Evolutionary conservation across 2,113 vertebrate species (phyloP).

Genomic region (Ancistrus triradiatus): DNA sequence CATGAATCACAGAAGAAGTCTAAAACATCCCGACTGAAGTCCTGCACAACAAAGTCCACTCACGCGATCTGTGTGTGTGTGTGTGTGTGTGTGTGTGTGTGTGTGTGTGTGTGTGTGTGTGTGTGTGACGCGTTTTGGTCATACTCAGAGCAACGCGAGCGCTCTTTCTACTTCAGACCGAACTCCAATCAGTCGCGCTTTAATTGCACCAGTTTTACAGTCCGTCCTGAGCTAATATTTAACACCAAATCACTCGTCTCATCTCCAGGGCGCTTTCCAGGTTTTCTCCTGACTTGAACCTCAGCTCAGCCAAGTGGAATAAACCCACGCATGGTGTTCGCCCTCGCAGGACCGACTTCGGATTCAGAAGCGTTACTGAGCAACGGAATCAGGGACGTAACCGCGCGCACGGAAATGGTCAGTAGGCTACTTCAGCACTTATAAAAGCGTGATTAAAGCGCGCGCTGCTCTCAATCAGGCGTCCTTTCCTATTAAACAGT

Average conservation of each 20-base stretch:
- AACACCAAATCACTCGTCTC: slow-evolving; percentile 41
- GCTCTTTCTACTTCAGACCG: no score
- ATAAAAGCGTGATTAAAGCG: neutral
- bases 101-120: slow-evolving; percentile 41
- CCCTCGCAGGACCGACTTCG: slow-evolving; percentile 4
- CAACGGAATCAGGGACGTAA: slow-evolving; percentile 7
- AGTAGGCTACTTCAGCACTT: slow-evolving; percentile 18
- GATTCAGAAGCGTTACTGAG: slow-evolving; percentile 16
- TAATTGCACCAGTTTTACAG: slow-evolving; percentile 59
- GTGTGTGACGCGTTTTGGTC: neutral
- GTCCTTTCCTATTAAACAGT: no score
- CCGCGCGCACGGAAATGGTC: slow-evolving; percentile 20
- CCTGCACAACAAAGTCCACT: no score
- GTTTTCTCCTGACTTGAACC: slow-evolving; percentile 26
- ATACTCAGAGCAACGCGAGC: neutral
- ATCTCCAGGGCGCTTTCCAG: no score
- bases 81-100: no score
- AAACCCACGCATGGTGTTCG: neutral
- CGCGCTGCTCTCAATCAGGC: neutral
- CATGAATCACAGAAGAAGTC: no score
- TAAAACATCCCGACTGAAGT: no score
- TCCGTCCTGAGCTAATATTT: slow-evolving; percentile 60
- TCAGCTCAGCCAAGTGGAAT: neutral
- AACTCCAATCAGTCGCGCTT: slow-evolving; percentile 42
- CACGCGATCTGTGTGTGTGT: slow-evolving; percentile 54